phyloP scores from a whole-genome alignment of 2,113 vertebrate species.

The Struthidea cinerea region DNA sequence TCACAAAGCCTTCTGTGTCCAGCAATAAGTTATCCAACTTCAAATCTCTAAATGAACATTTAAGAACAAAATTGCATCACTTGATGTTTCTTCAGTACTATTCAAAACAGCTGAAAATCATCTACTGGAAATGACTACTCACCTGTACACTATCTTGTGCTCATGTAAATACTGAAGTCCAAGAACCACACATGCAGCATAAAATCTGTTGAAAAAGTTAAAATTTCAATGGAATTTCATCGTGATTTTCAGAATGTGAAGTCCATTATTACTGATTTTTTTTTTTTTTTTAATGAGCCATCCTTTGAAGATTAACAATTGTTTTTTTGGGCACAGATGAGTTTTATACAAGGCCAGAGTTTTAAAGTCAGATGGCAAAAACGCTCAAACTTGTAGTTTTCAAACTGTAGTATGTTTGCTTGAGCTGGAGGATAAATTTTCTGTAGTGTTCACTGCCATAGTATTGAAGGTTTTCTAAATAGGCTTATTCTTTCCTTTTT shows the following conservation, averaged over 20 bases:
- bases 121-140: constrained; percentile 47
- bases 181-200: constrained; percentile 95
- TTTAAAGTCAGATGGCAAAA: constrained; percentile 1
- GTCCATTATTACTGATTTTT: not conserved
- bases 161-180: constrained; percentile 97
- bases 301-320: not conserved
- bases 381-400: not conserved
- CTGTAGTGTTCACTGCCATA: not conserved
- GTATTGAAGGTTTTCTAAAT: not conserved
- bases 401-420: not conserved
- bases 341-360: not conserved
- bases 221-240: not conserved
- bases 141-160: constrained; percentile 99
- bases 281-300: not conserved
- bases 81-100: not conserved
- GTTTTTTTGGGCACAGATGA: not conserved
- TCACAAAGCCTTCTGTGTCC: constrained; percentile 97
- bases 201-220: constrained; percentile 81
- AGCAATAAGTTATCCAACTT: constrained; percentile 97
- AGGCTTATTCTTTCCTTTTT: not conserved
- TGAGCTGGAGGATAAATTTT: not conserved
- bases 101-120: not conserved
- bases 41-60: constrained; percentile 82
- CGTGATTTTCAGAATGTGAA: not conserved
- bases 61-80: constrained; percentile 21